These are phyloP conservation scores for Drosophila kurseongensis DNA, from an alignment of 1,140 invertebrate genomes.

Conservation along the genomic window DNA sequence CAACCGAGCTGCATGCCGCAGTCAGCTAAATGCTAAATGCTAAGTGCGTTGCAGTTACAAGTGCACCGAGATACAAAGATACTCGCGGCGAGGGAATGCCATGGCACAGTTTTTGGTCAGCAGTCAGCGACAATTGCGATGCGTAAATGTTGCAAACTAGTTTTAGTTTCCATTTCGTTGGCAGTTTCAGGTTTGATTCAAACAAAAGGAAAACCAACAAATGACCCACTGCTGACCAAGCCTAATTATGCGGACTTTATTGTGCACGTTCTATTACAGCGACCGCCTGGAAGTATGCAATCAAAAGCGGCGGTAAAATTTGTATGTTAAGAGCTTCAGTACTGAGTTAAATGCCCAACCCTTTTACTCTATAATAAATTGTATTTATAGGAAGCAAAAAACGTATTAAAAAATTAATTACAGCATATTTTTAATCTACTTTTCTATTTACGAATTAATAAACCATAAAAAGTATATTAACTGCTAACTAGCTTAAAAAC, in stretches of 20 bases:
- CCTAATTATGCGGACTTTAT: conserved; percentile 36
- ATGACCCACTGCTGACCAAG: conserved; percentile 3
- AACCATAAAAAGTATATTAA: neutral
- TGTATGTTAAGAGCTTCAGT: neutral
- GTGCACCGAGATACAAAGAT: conserved; percentile 10
- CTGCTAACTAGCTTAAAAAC: no score
- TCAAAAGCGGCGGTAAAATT: neutral
- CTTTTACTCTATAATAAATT: no score
- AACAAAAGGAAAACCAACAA: conserved; percentile 40
- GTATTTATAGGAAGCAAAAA: no score
- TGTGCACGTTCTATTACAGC: conserved; percentile 29
- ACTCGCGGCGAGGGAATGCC: conserved; percentile 46
- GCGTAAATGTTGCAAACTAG: conserved; percentile 66
- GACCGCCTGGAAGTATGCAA: conserved; percentile 60
- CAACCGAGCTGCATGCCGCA: conserved; percentile 74
- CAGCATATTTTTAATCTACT: no score
- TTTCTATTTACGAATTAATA: neutral
- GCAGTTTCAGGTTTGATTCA: conserved; percentile 41
- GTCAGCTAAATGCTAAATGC: conserved; percentile 74
- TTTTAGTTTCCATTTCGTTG: conserved; percentile 64
- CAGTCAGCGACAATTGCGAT: conserved; percentile 54
- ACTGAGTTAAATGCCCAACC: no score
- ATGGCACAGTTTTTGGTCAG: conserved; percentile 74
- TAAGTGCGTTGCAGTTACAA: conserved; percentile 68
- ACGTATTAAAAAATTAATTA: no score